Base-by-base conservation (phyloP, 1,140 invertebrate species). In the Theocolax elegans region DNA sequence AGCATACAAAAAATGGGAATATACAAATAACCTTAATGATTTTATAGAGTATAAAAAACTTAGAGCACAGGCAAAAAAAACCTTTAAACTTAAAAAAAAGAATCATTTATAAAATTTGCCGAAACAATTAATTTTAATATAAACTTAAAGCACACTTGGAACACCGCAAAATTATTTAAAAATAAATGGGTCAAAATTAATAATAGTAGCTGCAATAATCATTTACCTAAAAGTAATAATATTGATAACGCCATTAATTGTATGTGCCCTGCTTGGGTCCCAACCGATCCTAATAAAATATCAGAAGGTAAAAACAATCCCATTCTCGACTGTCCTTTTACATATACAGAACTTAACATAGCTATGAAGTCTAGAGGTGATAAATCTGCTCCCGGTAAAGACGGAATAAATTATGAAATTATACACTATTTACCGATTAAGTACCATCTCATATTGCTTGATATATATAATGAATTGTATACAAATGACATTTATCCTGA, bases 1-100 rank as follows among this genome's bases (percentile, higher is more conserved):
- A 1, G 38, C 35, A 13, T 69, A 29, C n/a, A 74, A 71, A 48
- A 72, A 72, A 62, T 74, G 69, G 69, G 23, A 65, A 69, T 66
- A 46, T 44, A 21, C 69, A 19, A 21, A 27, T 25, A 62, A n/a
- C n/a, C n/a, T n/a, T n/a, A n/a, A n/a, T n/a, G n/a, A 48, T n/a
- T 19, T 6, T 65, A 72, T 72, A 10, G 17, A 60, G 17, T 74
- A 69, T 54, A 74, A 74, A 15, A 69, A 59, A 65, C 25, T 19
- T 7, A 2, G 23, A 0, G 64, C 69, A 0, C 1, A 53, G 19
- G 44, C 59, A 0, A 74, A 66, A 44, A 68, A 65, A 60, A 25
- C 29, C 1, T 68, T 65, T 15, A 74, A 72, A 54, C 13, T 51
- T 38, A 72, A 71, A 7, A 72, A 74, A 72, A 56, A 44, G n/a